These are phyloP conservation scores for Teleiodes luculella DNA, from an alignment of 2,888 invertebrate species.

Conservation along the genomic window DNA sequence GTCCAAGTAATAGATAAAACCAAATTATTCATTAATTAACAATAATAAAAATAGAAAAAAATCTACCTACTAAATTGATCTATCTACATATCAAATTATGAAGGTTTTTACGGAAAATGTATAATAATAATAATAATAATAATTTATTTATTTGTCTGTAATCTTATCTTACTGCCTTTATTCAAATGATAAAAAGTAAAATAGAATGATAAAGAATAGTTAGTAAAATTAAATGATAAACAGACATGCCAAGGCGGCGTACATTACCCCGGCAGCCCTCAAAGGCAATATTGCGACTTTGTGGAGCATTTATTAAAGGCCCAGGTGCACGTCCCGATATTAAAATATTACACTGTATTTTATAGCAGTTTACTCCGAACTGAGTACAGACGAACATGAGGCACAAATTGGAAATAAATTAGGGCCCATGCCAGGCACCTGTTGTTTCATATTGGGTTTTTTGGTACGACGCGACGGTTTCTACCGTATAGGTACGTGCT, in stretches of 20 bases:
- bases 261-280: constrained; percentile 29
- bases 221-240: background rate
- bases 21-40: too few species aligned
- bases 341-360: constrained; percentile 16
- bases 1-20: too few species aligned
- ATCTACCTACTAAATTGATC: too few species aligned
- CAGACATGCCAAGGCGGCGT: background rate
- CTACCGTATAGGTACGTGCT: too few species aligned
- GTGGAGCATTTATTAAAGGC: constrained; percentile 36
- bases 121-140: too few species aligned
- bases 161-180: too few species aligned
- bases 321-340: constrained; percentile 17
- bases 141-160: too few species aligned
- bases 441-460: background rate
- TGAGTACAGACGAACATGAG: background rate
- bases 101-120: too few species aligned
- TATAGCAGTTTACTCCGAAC: constrained; percentile 6
- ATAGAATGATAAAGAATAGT: too few species aligned
- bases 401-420: constrained; percentile 3
- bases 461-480: background rate
- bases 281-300: constrained; percentile 38
- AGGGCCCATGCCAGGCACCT: background rate
- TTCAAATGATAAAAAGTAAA: too few species aligned
- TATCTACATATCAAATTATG: too few species aligned
- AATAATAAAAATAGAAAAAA: too few species aligned